phyloP scores from a whole-genome alignment of 2,113 vertebrate species.

The Protobothrops mucrosquamatus region DNA sequence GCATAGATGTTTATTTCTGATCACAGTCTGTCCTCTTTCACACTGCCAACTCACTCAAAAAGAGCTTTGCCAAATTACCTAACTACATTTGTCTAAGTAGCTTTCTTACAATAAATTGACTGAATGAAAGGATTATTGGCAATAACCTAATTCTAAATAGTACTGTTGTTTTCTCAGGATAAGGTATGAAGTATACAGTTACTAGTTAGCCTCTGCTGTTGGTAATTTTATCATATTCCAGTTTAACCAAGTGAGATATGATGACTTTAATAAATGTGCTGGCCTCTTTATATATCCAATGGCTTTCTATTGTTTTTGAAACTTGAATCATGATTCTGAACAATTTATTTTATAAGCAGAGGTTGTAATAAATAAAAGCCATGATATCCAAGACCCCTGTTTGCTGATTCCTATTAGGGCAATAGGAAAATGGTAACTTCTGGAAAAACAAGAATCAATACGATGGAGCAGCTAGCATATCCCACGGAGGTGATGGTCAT shows the following conservation, averaged over 20 bases:
- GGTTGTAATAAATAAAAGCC: neutral
- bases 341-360: neutral
- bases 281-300: conserved; percentile 41
- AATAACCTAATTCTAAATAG: conserved; percentile 18
- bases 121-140: conserved; percentile 8
- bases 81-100: neutral
- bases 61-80: neutral
- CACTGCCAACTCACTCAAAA: neutral
- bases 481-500: neutral
- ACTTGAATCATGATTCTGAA: neutral
- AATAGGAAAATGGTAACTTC: neutral
- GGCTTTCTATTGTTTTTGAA: neutral
- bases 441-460: neutral
- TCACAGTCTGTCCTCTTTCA: neutral
- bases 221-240: conserved; percentile 24
- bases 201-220: neutral
- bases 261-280: conserved; percentile 24
- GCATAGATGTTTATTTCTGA: conserved; percentile 21
- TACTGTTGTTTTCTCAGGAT: conserved; percentile 40
- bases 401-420: neutral
- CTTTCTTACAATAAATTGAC: conserved; percentile 22
- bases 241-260: conserved; percentile 26
- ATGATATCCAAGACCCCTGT: neutral
- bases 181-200: conserved; percentile 38
- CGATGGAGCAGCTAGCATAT: neutral